A percentile compares a stretch with the other conserved stretches of the same genome.
Conservation (phyloP, 2,113 vertebrate species). For the Nematolebias whitei region DNA sequence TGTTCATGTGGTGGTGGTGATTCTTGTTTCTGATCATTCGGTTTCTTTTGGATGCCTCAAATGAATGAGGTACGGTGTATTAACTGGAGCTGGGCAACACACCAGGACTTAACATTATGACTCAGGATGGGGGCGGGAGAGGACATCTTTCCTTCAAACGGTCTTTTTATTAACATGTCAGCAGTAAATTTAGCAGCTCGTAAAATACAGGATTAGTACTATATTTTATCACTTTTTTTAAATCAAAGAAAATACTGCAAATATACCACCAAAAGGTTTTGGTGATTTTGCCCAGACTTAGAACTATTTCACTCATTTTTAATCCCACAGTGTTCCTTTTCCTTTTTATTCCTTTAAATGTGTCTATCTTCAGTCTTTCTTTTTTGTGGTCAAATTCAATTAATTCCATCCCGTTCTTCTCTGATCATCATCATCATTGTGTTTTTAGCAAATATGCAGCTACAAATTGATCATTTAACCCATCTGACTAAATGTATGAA, state of each 20-base stretch:
- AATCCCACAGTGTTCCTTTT: slow-evolving; percentile 12
- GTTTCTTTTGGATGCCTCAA: slow-evolving; percentile 16
- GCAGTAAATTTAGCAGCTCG: no score
- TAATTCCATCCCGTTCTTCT: slow-evolving; percentile 12
- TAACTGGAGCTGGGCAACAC: slow-evolving; percentile 45
- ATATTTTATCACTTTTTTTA: not conserved
- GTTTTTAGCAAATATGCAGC: slow-evolving; percentile 16
- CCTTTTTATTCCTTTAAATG: not conserved
- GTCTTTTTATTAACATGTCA: not conserved
- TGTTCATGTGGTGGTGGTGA: slow-evolving; percentile 67
- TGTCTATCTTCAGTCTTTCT: not conserved
- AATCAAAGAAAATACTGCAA: not conserved
- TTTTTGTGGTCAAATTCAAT: slow-evolving; percentile 5
- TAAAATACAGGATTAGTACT: not conserved
- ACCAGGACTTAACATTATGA: not conserved
- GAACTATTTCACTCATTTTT: slow-evolving; percentile 24
- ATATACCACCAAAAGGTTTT: slow-evolving; percentile 5
- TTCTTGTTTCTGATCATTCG: slow-evolving; percentile 22
- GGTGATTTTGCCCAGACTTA: slow-evolving; percentile 50
- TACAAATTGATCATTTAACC: slow-evolving; percentile 24
- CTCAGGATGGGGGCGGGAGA: not conserved
- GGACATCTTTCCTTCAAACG: not conserved
- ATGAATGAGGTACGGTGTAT: slow-evolving; percentile 16
- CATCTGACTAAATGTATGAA: slow-evolving; percentile 2
- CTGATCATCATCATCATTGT: slow-evolving; percentile 23